Percentiles rank a stretch among this genome's conserved stretches.
phyloP scores from a whole-genome alignment of 2,797 vertebrate genomes.

The Urocyon cinereoargenteus region DNA sequence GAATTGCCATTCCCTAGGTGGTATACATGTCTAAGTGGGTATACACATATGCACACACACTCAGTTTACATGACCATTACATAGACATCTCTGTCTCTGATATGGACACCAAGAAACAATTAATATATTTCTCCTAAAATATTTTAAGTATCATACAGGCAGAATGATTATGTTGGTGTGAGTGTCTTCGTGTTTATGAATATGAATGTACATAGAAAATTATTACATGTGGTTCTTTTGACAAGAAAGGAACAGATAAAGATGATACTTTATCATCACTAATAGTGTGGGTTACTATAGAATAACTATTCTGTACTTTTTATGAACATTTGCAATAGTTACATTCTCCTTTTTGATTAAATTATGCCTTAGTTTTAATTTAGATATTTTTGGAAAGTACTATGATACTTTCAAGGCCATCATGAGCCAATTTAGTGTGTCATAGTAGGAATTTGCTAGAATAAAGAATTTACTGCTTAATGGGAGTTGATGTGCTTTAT shows the following conservation, averaged over 20 bases:
- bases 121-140: not conserved
- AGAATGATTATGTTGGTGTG: not conserved
- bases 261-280: slow-evolving; percentile 54
- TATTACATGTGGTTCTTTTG: slow-evolving; percentile 11
- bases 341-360: slow-evolving; percentile 15
- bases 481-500: not conserved
- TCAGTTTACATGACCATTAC: not conserved
- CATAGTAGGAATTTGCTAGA: not conserved
- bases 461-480: not conserved
- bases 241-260: slow-evolving; percentile 40
- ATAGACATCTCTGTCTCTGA: not conserved
- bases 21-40: not conserved
- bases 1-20: not conserved
- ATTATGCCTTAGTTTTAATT: slow-evolving; percentile 54
- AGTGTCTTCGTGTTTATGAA: slow-evolving; percentile 19
- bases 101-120: slow-evolving; percentile 29
- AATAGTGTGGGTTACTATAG: slow-evolving; percentile 18
- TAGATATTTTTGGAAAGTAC: not conserved
- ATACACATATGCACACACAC: not conserved
- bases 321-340: slow-evolving; percentile 34
- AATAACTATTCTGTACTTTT: slow-evolving; percentile 53
- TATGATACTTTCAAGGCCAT: slow-evolving; percentile 14
- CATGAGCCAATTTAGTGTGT: not conserved
- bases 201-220: slow-evolving; percentile 49
- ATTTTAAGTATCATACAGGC: not conserved